Evolutionary conservation across 2,113 vertebrate genomes (phyloP).

Genomic region (Chloebia gouldiae): DNA sequence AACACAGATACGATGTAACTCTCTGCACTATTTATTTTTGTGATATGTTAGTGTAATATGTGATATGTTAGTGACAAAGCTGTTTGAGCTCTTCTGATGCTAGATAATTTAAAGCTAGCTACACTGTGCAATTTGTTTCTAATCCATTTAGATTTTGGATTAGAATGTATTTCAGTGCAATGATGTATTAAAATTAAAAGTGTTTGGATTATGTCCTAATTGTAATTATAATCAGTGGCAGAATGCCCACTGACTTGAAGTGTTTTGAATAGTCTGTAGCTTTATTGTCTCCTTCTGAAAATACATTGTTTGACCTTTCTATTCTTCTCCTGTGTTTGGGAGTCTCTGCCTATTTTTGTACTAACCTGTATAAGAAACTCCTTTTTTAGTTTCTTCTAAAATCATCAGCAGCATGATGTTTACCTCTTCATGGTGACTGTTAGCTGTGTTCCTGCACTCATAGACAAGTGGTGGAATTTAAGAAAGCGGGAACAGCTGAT

Average conservation of each 20-base stretch:
- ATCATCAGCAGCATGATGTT: background rate
- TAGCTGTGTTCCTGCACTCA: background rate
- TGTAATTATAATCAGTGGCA: background rate
- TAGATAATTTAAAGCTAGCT: background rate
- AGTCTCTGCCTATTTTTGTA: background rate
- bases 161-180: background rate
- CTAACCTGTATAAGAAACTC: background rate
- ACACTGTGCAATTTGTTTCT: background rate
- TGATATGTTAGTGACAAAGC: background rate
- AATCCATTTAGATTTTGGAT: background rate
- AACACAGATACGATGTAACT: background rate
- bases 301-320: background rate
- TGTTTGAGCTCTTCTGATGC: background rate
- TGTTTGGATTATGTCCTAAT: background rate
- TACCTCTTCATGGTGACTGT: background rate
- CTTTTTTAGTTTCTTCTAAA: background rate
- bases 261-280: background rate
- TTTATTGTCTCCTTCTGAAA: background rate
- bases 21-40: background rate
- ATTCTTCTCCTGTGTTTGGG: background rate
- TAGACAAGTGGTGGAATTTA: background rate
- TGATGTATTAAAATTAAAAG: background rate
- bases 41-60: background rate
- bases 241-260: background rate
- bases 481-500: background rate